Evolutionary conservation across 2,113 vertebrate genomes (phyloP).

Genomic region (Hemibagrus wyckioides): DNA sequence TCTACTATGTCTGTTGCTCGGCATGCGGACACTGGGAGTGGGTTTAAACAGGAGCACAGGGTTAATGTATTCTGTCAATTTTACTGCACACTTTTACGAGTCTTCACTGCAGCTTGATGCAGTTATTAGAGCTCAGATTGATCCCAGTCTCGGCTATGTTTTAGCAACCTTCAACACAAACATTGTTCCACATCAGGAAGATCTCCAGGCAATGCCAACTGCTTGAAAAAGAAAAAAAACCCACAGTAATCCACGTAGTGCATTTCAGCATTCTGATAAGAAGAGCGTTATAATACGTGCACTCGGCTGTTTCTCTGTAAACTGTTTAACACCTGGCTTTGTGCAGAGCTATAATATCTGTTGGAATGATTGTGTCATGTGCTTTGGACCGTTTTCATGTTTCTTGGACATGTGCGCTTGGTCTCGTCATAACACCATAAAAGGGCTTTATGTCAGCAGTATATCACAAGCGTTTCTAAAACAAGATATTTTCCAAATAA

Average conservation of each 20-base stretch:
- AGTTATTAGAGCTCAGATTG: slow-evolving; percentile 10
- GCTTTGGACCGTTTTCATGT: background rate
- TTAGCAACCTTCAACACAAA: slow-evolving; percentile 32
- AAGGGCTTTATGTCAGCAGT: slow-evolving; percentile 8
- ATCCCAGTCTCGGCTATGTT: slow-evolving; percentile 12
- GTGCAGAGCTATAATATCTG: slow-evolving; percentile 16
- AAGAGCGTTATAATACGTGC: background rate
- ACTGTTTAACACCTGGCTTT: slow-evolving; percentile 9
- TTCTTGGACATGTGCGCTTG: background rate
- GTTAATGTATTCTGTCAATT: slow-evolving; percentile 31
- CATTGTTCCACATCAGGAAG: slow-evolving; percentile 4
- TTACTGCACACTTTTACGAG: slow-evolving; percentile 36
- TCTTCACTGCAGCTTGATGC: slow-evolving; percentile 15
- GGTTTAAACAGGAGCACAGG: slow-evolving; percentile 10
- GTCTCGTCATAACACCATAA: background rate
- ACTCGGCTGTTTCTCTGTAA: background rate
- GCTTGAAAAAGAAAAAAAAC: background rate
- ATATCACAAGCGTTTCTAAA: slow-evolving; percentile 1
- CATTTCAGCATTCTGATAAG: background rate
- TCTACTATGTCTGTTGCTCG: background rate
- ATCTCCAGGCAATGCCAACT: background rate
- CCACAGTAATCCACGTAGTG: background rate
- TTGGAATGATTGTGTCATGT: background rate
- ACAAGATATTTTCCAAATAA: slow-evolving; percentile 15
- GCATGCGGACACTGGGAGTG: slow-evolving; percentile 5